phyloP scores from a whole-genome alignment of 2,888 invertebrate species.

The Sphaeridia pumilis region DNA sequence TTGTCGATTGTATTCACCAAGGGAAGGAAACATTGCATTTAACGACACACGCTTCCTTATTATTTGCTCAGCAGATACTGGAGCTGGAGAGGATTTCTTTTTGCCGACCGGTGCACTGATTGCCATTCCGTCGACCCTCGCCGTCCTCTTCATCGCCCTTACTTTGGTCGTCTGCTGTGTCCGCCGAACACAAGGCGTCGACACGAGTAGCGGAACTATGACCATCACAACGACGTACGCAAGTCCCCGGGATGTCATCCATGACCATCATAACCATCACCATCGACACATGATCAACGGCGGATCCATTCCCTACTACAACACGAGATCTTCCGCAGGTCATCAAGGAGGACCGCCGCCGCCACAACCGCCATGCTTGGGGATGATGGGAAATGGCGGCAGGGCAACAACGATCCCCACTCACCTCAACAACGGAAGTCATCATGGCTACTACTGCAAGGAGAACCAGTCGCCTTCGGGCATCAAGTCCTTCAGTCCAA shows the following conservation, averaged over 20 bases:
- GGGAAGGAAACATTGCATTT: background rate
- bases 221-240: slow-evolving; percentile 21
- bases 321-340: slow-evolving; percentile 7
- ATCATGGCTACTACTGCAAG: slow-evolving; percentile 15
- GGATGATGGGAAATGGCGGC: slow-evolving; percentile 1
- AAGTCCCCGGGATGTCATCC: slow-evolving; percentile 19
- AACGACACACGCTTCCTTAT: background rate
- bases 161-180: slow-evolving; percentile 26
- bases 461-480: slow-evolving; percentile 5
- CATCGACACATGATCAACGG: slow-evolving; percentile 10
- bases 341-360: background rate
- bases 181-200: slow-evolving; percentile 12
- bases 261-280: slow-evolving; percentile 12
- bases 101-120: slow-evolving; percentile 20
- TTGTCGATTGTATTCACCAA: no score
- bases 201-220: background rate
- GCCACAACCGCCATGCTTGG: background rate
- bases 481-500: slow-evolving; percentile 9
- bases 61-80: slow-evolving; percentile 5
- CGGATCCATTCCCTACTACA: slow-evolving; percentile 19
- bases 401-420: slow-evolving; percentile 5
- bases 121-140: slow-evolving; percentile 21
- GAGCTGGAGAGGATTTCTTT: slow-evolving; percentile 14
- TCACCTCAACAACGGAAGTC: slow-evolving; percentile 10
- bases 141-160: slow-evolving; percentile 17